A percentile compares a stretch with the other conserved stretches of the same genome.
Conservation (phyloP, 2,797 vertebrate genomes). For the Poecile montanus region DNA sequence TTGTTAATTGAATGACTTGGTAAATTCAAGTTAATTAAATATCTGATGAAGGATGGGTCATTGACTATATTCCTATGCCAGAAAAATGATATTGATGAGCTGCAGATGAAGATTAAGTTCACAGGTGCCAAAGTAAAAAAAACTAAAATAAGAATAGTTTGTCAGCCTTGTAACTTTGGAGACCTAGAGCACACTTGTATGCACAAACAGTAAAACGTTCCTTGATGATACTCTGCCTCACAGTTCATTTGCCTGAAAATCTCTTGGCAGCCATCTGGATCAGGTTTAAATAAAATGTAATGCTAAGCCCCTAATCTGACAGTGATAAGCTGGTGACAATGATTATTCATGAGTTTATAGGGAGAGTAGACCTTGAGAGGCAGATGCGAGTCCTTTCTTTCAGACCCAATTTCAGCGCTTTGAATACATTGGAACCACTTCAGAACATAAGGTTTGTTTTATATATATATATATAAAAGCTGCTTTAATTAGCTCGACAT, state of each 20-base stretch:
- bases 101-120: constrained; percentile 38
- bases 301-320: constrained; percentile 61
- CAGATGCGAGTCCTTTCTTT: constrained; percentile 61
- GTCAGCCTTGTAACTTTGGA: constrained; percentile 12
- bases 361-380: constrained; percentile 57
- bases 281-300: constrained; percentile 58
- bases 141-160: constrained; percentile 10
- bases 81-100: background rate
- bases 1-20: background rate
- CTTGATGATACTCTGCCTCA: constrained; percentile 54
- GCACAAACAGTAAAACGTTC: constrained; percentile 25
- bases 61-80: background rate
- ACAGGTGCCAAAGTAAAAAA: background rate
- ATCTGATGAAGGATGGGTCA: background rate
- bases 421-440: constrained; percentile 12
- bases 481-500: constrained; percentile 19
- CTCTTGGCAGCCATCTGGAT: constrained; percentile 65
- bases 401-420: constrained; percentile 13
- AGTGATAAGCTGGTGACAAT: constrained; percentile 61
- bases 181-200: background rate
- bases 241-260: constrained; percentile 61
- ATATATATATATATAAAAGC: background rate
- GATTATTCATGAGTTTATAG: constrained; percentile 59
- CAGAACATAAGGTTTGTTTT: constrained; percentile 33
- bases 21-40: constrained; percentile 27